phyloP scores from a whole-genome alignment of 2,797 vertebrate species.

The Poecilia picta region DNA sequence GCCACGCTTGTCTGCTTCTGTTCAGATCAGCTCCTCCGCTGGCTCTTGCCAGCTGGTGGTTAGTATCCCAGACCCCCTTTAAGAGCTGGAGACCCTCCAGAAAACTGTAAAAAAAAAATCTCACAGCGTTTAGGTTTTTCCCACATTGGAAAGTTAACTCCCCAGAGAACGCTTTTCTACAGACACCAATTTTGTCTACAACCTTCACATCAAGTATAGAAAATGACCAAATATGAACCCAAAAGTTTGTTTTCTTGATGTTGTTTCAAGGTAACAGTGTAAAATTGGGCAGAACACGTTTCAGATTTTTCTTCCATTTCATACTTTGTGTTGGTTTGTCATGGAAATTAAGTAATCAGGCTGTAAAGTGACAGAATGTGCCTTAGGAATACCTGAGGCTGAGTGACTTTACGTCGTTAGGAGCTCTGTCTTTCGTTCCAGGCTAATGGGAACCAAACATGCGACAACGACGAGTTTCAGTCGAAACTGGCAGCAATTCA shows the following conservation, averaged over 20 bases:
- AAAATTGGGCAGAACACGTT: background rate
- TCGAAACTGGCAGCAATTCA: background rate
- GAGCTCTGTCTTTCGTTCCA: background rate
- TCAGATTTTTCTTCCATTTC: background rate
- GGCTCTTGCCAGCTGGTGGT: constrained; percentile 54
- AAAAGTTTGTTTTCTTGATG: background rate
- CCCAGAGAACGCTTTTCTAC: constrained; percentile 23
- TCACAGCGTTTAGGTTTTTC: background rate
- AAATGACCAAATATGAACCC: background rate
- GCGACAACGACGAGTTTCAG: background rate
- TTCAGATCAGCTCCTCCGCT: constrained; percentile 52
- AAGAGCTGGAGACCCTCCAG: constrained; percentile 41
- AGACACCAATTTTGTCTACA: background rate
- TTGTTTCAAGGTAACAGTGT: background rate
- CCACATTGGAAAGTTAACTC: constrained; percentile 23
- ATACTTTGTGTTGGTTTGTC: background rate
- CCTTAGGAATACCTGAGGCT: background rate
- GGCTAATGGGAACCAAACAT: background rate
- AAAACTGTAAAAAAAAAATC: constrained; percentile 24
- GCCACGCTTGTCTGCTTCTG: constrained; percentile 60
- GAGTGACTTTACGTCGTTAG: background rate
- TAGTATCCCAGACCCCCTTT: constrained; percentile 34
- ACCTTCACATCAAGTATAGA: background rate
- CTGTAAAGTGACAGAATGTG: background rate
- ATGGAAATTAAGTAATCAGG: background rate